A percentile compares a stretch with the other conserved stretches of the same genome.
phyloP scores from a whole-genome alignment of 2,888 invertebrate genomes.

The Diadegma fenestrale region DNA sequence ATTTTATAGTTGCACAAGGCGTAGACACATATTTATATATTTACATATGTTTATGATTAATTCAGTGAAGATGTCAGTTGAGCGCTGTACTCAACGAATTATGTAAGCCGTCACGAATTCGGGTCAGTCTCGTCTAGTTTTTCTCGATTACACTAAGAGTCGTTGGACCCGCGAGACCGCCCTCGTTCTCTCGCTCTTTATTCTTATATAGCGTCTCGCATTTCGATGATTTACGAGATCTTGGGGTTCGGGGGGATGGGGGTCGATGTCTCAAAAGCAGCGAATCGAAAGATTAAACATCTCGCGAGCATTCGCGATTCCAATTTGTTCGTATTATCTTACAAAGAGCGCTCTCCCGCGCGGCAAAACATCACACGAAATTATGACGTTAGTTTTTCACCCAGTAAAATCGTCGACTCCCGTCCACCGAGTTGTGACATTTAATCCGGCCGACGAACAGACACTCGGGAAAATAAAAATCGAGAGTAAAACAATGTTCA shows the following conservation, averaged over 20 bases:
- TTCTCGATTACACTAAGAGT: slow-evolving; percentile 47
- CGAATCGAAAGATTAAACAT: slow-evolving; percentile 47
- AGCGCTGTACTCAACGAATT: slow-evolving; percentile 35
- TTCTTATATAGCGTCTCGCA: slow-evolving; percentile 31
- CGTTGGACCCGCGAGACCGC: slow-evolving; percentile 47
- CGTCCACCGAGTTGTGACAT: slow-evolving; percentile 43
- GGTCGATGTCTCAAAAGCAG: slow-evolving; percentile 38
- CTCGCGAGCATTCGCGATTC: slow-evolving; percentile 62
- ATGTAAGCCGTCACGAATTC: slow-evolving; percentile 55
- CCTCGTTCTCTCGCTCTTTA: slow-evolving; percentile 45
- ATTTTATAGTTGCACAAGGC: neutral
- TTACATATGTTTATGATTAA: neutral
- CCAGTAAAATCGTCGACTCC: slow-evolving; percentile 33
- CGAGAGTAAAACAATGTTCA: neutral
- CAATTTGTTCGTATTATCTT: slow-evolving; percentile 60
- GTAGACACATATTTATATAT: neutral
- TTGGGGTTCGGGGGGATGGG: slow-evolving; percentile 19
- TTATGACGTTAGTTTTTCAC: slow-evolving; percentile 53
- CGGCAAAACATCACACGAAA: slow-evolving; percentile 64
- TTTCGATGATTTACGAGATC: slow-evolving; percentile 66
- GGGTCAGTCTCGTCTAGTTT: slow-evolving; percentile 61
- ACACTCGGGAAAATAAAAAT: neutral
- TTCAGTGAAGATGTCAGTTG: neutral
- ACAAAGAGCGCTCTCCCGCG: slow-evolving; percentile 17
- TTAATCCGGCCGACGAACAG: slow-evolving; percentile 21